Conservation (phyloP, 2,113 vertebrate genomes). For the Zosterops japonicus region DNA sequence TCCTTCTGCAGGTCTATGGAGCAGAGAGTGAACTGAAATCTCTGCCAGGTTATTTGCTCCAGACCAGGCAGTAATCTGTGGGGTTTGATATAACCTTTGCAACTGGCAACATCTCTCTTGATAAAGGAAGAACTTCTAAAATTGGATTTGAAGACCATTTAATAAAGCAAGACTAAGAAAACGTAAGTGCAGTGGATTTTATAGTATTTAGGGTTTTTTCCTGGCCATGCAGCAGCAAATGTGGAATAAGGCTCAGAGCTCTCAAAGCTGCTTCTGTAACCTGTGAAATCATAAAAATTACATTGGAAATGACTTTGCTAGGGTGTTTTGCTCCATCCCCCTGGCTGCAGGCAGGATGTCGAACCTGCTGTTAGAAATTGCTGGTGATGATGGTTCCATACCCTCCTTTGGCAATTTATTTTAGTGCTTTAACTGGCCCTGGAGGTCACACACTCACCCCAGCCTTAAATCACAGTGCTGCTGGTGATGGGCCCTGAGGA, state of each 20-base stretch:
- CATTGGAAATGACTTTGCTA: background rate
- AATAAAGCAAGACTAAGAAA: background rate
- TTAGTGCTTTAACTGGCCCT: constrained; percentile 4
- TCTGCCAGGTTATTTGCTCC: background rate
- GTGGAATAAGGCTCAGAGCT: background rate
- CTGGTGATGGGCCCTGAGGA: background rate
- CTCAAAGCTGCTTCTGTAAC: background rate
- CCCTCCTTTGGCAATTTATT: constrained; percentile 15
- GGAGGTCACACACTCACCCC: background rate
- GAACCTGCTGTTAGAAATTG: background rate
- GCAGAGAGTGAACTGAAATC: background rate
- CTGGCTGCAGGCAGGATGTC: background rate
- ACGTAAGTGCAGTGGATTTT: background rate
- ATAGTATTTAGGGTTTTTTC: background rate
- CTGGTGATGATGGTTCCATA: background rate
- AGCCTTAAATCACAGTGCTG: background rate
- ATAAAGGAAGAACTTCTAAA: background rate
- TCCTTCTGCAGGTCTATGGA: background rate
- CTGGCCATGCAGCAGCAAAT: background rate
- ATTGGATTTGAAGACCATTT: background rate
- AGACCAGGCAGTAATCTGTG: background rate
- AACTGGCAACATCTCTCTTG: background rate
- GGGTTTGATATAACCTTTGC: background rate
- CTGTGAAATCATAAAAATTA: background rate
- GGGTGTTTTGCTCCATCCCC: background rate